phyloP scores from a whole-genome alignment of 2,113 vertebrate species.

The Epinephelus moara region DNA sequence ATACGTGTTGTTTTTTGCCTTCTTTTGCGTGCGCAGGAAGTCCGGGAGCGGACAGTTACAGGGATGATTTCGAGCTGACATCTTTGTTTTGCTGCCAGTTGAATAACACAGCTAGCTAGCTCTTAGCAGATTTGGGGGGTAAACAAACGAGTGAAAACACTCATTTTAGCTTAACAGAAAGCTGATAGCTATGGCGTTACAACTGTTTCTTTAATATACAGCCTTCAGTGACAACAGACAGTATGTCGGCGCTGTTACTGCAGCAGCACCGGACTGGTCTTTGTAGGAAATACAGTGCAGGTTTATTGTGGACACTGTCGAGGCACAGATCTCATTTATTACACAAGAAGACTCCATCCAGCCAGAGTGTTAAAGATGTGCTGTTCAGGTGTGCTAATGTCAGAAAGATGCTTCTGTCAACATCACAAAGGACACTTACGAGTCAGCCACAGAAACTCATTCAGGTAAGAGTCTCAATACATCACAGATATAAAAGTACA shows the following conservation, averaged over 20 bases:
- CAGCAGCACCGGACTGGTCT: slow-evolving; percentile 53
- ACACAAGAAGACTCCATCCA: neutral
- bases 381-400: slow-evolving; percentile 5
- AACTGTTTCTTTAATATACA: neutral
- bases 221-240: neutral
- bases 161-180: rapidly evolving
- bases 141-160: slow-evolving; percentile 22
- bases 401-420: slow-evolving; percentile 21
- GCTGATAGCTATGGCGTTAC: slow-evolving; percentile 7
- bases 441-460: slow-evolving; percentile 54
- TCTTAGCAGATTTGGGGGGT: neutral
- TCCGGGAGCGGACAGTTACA: neutral
- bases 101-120: slow-evolving; percentile 54
- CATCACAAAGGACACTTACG: slow-evolving; percentile 27
- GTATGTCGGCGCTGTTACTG: slow-evolving; percentile 78
- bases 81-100: slow-evolving; percentile 26
- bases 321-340: slow-evolving; percentile 39
- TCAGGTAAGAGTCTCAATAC: slow-evolving; percentile 63
- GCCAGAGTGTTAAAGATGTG: neutral
- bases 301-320: slow-evolving; percentile 47
- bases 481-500: too few species aligned
- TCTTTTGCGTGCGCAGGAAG: neutral
- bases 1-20: neutral
- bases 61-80: neutral
- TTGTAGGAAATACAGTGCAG: slow-evolving; percentile 54